A percentile compares a stretch with the other conserved stretches of the same genome.
phyloP scores from a whole-genome alignment of 2,113 vertebrate genomes.

The Apaloderma vittatum region DNA sequence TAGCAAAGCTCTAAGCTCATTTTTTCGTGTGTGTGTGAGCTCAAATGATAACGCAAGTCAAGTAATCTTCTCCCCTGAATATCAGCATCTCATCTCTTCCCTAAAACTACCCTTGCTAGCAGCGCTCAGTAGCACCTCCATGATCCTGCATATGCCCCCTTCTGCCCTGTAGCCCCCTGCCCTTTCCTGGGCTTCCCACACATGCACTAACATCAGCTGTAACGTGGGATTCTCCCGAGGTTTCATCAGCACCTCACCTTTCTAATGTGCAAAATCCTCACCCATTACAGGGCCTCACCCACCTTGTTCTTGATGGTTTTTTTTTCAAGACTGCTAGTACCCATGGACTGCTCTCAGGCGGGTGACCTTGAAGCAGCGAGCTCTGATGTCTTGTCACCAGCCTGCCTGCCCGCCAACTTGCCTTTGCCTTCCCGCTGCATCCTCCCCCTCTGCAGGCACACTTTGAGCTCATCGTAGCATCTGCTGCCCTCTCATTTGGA shows the following conservation, averaged over 20 bases:
- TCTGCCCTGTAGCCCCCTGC: background rate
- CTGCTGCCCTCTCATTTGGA: constrained; percentile 62
- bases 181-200: background rate
- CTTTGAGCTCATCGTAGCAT: constrained; percentile 15
- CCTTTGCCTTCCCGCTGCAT: background rate
- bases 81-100: background rate
- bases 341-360: background rate
- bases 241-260: background rate
- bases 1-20: constrained; percentile 52
- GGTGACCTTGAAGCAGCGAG: constrained; percentile 37
- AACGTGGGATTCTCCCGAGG: background rate
- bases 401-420: background rate
- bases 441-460: background rate
- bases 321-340: background rate
- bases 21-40: background rate
- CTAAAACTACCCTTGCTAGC: background rate
- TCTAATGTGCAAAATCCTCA: background rate
- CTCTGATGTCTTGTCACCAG: background rate
- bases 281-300: background rate
- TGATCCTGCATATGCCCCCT: background rate
- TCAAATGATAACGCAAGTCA: constrained; percentile 16
- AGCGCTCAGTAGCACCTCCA: background rate
- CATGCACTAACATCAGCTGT: background rate
- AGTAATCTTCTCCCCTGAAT: background rate
- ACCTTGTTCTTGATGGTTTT: accelerated